Evolutionary conservation across 2,888 invertebrate genomes (phyloP), one percentile per base, ranked within the genome.

Genomic region (Leptinotarsa haldemani): DNA sequence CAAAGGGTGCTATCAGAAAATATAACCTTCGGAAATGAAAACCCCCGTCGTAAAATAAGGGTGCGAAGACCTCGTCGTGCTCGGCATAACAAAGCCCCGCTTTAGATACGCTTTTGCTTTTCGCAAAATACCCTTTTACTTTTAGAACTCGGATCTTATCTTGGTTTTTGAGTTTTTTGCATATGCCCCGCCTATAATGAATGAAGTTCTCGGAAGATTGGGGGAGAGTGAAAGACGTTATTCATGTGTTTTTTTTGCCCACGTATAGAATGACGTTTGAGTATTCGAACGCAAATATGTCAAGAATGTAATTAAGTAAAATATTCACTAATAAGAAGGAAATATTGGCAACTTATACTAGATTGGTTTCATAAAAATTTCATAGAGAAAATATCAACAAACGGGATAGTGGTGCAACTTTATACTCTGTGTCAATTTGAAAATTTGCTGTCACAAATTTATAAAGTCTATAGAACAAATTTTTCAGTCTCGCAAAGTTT

Each of bases 11-110:
- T 83, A 82, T 82, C 82, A 83, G 80, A 83, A 83, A 84, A 84
- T 84, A 85, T 83, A 85, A 84, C 85, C 85, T 85, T 85, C 84
- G 84, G 84, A 85, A 84, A 84, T 84, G 85, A 84, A 85, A 84
- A 82, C 83, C 82, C 40, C 82, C 77, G 83, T 83, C 84, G 82
- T 85, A 85, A 85, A 86, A 85, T 79, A 79, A 83, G 83, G 84
- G 83, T 81, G 61, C 61, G 79, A 70, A 77, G 77, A 73, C 71
- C 78, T 77, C 79, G 80, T 80, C 82, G 80, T 82, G 83, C 81
- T 83, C 83, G 78, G 83, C 83, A 84, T 84, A 82, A 85, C 85
- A 86, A 86, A 83, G 81, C 80, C 77, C 78, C 79, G 79, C 79
- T 83, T 86, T 86, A 82, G 85, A 81, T 85, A 85, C 84, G 85